Evolutionary conservation across 2,888 invertebrate species (phyloP).

Genomic region (Tenthredo scrophulariae): DNA sequence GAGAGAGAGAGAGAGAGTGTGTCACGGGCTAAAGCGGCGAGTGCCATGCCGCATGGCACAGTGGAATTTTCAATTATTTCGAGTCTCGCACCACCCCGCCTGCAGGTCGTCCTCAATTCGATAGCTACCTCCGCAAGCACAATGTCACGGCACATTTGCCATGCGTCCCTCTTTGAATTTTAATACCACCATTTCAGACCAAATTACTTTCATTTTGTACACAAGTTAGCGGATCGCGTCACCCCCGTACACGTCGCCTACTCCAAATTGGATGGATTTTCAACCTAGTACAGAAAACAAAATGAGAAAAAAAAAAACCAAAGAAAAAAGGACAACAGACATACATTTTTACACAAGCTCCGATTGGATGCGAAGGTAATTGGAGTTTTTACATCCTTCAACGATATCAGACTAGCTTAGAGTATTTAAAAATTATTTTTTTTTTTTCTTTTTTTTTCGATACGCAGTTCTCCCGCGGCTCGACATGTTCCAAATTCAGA

Average conservation of each 20-base stretch:
- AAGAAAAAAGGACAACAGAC: not conserved
- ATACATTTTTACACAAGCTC: not conserved
- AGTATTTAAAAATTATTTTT: no score
- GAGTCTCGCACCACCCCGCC: not conserved
- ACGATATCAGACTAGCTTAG: not conserved
- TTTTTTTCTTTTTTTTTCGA: not conserved
- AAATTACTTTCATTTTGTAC: constrained; percentile 52
- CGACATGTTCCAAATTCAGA: not conserved
- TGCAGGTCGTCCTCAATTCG: constrained; percentile 29
- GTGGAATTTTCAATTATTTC: constrained; percentile 54
- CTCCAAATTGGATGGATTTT: constrained; percentile 46
- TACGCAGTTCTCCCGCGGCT: not conserved
- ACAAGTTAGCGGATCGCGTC: constrained; percentile 44
- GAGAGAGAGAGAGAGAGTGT: not conserved
- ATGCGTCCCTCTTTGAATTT: constrained; percentile 50
- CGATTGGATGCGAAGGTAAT: constrained; percentile 9
- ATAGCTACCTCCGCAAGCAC: constrained; percentile 35
- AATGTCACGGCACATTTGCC: constrained; percentile 50
- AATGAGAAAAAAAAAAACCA: not conserved
- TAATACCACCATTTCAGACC: constrained; percentile 47
- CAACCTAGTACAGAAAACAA: not conserved
- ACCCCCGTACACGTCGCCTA: constrained; percentile 16
- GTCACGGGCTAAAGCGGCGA: constrained; percentile 1
- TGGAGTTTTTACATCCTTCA: not conserved
- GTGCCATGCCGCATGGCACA: constrained; percentile 34